Percentiles rank a stretch among this genome's conserved stretches.
These are phyloP conservation scores for Bimastos eiseni DNA, from an alignment of 2,888 invertebrate species.

Conservation along the genomic window DNA sequence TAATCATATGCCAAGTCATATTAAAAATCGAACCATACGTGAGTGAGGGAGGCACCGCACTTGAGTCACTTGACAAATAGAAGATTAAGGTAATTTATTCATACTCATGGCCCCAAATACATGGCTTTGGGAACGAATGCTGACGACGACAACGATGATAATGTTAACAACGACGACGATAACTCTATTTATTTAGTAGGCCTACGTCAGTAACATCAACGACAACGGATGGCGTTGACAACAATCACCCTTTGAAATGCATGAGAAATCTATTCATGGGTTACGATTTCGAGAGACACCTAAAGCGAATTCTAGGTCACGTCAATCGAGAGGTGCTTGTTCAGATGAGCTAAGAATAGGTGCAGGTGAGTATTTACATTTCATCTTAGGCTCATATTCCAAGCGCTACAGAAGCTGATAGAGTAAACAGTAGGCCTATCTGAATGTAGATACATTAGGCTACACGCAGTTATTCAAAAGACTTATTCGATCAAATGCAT, in stretches of 20 bases:
- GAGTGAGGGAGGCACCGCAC: no score
- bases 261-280: not conserved
- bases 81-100: no score
- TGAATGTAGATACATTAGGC: not conserved
- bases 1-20: no score
- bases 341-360: no score
- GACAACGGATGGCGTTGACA: not conserved
- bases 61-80: no score
- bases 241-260: not conserved
- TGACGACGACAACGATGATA: no score
- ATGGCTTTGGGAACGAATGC: not conserved
- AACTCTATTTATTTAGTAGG: no score
- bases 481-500: not conserved
- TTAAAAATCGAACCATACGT: no score
- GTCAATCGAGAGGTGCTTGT: not conserved
- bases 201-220: not conserved
- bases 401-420: not conserved
- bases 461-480: not conserved
- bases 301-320: not conserved
- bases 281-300: not conserved
- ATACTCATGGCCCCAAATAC: no score
- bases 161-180: not conserved
- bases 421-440: not conserved
- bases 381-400: not conserved
- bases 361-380: constrained; percentile 18